These are phyloP conservation scores for Thryonomys swinderianus DNA, from an alignment of 2,113 vertebrate genomes.

Conservation along the genomic window DNA sequence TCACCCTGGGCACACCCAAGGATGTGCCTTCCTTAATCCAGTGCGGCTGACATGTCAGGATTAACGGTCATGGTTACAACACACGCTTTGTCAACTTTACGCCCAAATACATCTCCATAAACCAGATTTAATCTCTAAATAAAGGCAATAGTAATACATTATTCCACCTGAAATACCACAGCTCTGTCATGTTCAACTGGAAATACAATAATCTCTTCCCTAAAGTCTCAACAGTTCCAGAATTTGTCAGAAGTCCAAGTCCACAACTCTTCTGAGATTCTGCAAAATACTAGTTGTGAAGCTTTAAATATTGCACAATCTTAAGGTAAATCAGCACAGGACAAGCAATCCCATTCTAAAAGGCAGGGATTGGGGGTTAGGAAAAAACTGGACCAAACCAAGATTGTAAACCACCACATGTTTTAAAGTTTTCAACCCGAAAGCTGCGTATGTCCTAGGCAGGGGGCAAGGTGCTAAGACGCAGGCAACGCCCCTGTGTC, in stretches of 20 bases:
- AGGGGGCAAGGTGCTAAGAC: background rate
- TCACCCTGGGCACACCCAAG: background rate
- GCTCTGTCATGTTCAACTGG: background rate
- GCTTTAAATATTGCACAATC: background rate
- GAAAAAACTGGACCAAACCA: background rate
- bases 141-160: background rate
- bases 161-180: background rate
- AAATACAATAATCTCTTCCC: background rate
- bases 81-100: background rate
- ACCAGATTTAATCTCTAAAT: background rate
- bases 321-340: background rate
- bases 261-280: background rate
- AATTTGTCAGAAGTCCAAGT: background rate
- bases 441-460: background rate
- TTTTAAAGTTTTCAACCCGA: background rate
- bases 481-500: background rate
- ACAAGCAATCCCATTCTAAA: background rate
- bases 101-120: background rate
- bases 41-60: background rate
- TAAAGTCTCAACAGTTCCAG: background rate
- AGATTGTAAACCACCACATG: background rate
- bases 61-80: background rate
- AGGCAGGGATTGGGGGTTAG: background rate
- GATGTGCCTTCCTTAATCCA: background rate
- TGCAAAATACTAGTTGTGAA: background rate